Base-by-base conservation (phyloP, 2,797 vertebrate species). In the Enteromius trimaculatus region DNA sequence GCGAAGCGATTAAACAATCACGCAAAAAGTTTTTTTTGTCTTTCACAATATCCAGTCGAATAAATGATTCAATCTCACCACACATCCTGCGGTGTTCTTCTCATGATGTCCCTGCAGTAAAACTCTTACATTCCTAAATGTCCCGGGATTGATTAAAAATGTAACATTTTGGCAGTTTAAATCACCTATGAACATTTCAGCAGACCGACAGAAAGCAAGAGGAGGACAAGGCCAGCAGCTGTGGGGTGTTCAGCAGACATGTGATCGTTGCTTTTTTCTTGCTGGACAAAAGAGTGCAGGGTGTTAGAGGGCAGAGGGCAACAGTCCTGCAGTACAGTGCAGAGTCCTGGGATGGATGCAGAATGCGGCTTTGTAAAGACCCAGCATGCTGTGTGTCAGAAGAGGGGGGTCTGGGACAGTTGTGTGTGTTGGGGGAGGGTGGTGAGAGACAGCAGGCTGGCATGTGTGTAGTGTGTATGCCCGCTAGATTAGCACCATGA, bases 101-200 rank as follows among this genome's bases (percentile, higher is more conserved):
- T 93, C 90, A 84, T 88, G 88, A 92, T 95, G 94, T 94, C 93
- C 94, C 93, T 91, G 90, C 91, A 90, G 87, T 94, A 92, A 88
- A 90, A 71, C 82, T 82, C 87, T 89, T 91, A 90, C 91, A 92
- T 91, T 90, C 90, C 86, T 89, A 92, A 85, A 86, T 80, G 92
- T 93, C 92, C 92, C 92, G 95, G 93, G 94, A 91, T 91, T 93
- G 93, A 88, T 37, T 71, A 93, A 96, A 93, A 92, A 94, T 93
- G 96, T 96, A n/a, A 74, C 92, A 95, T 95, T 95, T 91, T 92
- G 90, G 93, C 95, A 95, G 95, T 95, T 90, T 88, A 91, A 91
- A 89, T 92, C 90, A 92, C 90, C 87, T 85, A 89, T 87, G 81
- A 89, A 92, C 83, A 78, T 85, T 85, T 83, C 86, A 75, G 82